Evolutionary conservation across 2,888 invertebrate species (phyloP), one percentile per base, ranked within the genome.

Genomic region (Beris chalybata): DNA sequence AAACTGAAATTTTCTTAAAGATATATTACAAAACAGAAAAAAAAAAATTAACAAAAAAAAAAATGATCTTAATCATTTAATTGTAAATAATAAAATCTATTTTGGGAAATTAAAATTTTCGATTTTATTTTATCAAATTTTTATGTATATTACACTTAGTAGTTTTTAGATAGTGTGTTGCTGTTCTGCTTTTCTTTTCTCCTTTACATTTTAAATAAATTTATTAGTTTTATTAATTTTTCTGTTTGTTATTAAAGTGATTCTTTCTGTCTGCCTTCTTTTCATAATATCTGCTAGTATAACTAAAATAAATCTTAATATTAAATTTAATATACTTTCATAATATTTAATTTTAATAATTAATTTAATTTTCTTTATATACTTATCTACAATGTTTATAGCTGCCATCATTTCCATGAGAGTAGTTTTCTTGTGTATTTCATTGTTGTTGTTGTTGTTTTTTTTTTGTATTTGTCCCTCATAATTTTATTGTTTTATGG

Each of bases 371-470:
- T 66, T 64, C 47, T 32, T 65, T 55, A 59, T 38, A 52, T 77
- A 76, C 77, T 78, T 80, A 80, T 78, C 78, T 80, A 80, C 79
- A 79, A 45, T 50, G 13, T 61, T 61, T 50, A 76, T 80, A 80
- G 80, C 80, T 80, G 80, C 79, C 80, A 74, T 79, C 80, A 74
- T 79, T 76, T 80, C 79, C 79, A 79, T 80, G 80, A 80, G 80
- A 80, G 79, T 69, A 67, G 70, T 70, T 70, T 65, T 65, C 38
- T 38, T 38, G 38, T 38, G 38, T 38, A 38, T 7, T 38, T 7
- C 57, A 45, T 61, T 66, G 48, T 56, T 4, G 4, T 64, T 65
- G 57, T 67, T 64, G 45, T 58, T 55, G 44, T 55, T 43, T 13
- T 63, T 44, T 48, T 61, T 48, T 12, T 48, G n/a, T 15, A 57